Base-by-base conservation (phyloP, 2,888 invertebrate genomes). In the Yponomeuta cagnagella region DNA sequence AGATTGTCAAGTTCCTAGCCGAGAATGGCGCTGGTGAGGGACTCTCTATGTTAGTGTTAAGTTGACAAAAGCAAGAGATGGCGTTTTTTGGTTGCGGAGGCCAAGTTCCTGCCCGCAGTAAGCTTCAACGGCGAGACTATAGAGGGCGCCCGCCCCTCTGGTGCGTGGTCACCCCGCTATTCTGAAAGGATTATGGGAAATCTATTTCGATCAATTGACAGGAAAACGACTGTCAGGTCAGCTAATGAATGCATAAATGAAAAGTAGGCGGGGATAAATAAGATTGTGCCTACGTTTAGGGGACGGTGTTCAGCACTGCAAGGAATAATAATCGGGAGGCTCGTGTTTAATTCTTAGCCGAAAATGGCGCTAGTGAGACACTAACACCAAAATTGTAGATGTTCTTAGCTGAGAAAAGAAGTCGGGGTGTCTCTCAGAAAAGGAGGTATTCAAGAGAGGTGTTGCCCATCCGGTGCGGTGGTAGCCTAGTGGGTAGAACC, bases 71-170 rank as follows among this genome's bases (percentile, higher is more conserved):
- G 43, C 43, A 6, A 43, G 8, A 43, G 43, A 63, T 63, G n/a
- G 43, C 43, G 43, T 43, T 6, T 8, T 8, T 33, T 33, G 33
- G 33, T 5, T 2, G 33, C 5, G 33, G 33, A 33, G 33, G n/a
- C 23, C 8, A 63, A 2, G 23, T 2, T 10, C 8, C 23, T 37
- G 10, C 1, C 77, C 76, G 73, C 93, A 94, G 99, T 99, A 74
- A 97, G 97, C 77, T 99, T 99, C 87, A 99, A 99, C 87, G 98
- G 98, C 9, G 99, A 99, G 87, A 97, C 97, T 75, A 98, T 99
- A 84, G 98, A 98, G 86, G 98, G 97, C 76, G 98, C 98, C 98
- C 98, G 15, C 98, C 99, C 0, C 89, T 99, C 68, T 99, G 99
- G 99, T 30, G 23, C 63, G 63, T 9, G 15, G 63, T 63, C 63